Percentiles rank a stretch among this genome's conserved stretches.
These are phyloP conservation scores for Glyptemys insculpta DNA, from an alignment of 2,797 vertebrate species.

Conservation along the genomic window DNA sequence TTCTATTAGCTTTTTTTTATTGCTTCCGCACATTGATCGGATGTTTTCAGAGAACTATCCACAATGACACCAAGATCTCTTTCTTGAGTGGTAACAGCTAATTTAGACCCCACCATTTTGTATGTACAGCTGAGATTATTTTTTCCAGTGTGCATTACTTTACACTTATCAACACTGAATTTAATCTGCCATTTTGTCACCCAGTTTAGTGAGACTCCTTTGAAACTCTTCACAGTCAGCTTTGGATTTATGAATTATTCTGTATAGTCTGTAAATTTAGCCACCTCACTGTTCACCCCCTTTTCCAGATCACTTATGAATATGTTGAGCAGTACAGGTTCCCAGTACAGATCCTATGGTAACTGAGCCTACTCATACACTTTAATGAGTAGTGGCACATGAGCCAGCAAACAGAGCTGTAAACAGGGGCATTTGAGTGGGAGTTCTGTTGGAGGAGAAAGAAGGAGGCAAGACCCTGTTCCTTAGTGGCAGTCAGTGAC, in stretches of 20 bases:
- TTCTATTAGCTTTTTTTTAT: background rate
- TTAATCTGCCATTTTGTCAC: background rate
- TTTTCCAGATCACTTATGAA: background rate
- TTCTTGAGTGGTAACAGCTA: background rate
- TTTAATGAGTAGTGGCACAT: background rate
- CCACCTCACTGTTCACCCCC: background rate
- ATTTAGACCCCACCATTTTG: background rate
- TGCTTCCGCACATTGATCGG: background rate
- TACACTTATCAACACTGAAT: background rate
- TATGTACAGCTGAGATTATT: background rate
- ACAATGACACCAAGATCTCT: background rate
- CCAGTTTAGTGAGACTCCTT: background rate
- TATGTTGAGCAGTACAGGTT: background rate
- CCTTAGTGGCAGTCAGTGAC: too few relatives aligned
- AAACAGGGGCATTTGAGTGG: background rate
- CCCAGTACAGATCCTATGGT: conserved; percentile 4
- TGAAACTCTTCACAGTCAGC: background rate
- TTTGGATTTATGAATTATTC: background rate
- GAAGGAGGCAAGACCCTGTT: too few relatives aligned
- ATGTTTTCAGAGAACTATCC: background rate
- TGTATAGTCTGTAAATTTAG: background rate
- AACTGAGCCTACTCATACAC: background rate
- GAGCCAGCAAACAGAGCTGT: background rate
- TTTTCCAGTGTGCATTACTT: background rate
- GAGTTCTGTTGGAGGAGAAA: background rate